Conservation (phyloP, 2,888 invertebrate species). For the Ligdia adustata region DNA sequence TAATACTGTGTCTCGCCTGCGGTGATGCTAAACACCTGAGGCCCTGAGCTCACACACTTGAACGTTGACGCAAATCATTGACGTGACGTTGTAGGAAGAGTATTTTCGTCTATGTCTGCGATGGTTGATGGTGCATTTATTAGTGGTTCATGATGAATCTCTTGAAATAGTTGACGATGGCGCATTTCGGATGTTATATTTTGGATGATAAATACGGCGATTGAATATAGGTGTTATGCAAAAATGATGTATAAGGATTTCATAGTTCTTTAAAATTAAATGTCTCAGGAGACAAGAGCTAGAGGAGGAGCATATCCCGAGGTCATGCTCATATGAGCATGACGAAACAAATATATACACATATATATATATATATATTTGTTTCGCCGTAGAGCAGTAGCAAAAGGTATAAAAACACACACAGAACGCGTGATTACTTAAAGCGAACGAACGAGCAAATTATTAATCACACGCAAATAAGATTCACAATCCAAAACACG, state of each 20-base stretch:
- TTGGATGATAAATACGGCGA: too few species aligned
- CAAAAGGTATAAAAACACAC: background rate
- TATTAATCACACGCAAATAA: slow-evolving; percentile 13
- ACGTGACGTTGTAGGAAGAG: slow-evolving; percentile 20
- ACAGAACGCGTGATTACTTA: background rate
- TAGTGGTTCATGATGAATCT: background rate
- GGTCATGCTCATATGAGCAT: too few species aligned
- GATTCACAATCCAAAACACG: slow-evolving; percentile 30
- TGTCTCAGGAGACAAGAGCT: too few species aligned
- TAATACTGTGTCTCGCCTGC: slow-evolving; percentile 57
- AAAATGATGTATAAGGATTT: too few species aligned
- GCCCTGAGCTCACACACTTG: slow-evolving; percentile 36
- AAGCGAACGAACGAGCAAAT: slow-evolving; percentile 5
- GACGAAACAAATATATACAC: too few species aligned
- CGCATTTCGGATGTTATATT: too few species aligned
- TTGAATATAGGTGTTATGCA: too few species aligned
- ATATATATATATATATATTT: too few species aligned
- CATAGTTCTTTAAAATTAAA: too few species aligned
- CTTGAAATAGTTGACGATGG: too few species aligned
- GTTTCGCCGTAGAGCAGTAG: too few species aligned
- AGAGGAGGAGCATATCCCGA: too few species aligned
- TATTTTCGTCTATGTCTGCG: slow-evolving; percentile 19
- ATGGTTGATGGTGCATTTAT: background rate
- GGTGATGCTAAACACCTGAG: slow-evolving; percentile 46
- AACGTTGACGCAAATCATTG: slow-evolving; percentile 36